These are phyloP conservation scores for Cybosia mesomella DNA, from an alignment of 2,888 invertebrate genomes.

Conservation along the genomic window DNA sequence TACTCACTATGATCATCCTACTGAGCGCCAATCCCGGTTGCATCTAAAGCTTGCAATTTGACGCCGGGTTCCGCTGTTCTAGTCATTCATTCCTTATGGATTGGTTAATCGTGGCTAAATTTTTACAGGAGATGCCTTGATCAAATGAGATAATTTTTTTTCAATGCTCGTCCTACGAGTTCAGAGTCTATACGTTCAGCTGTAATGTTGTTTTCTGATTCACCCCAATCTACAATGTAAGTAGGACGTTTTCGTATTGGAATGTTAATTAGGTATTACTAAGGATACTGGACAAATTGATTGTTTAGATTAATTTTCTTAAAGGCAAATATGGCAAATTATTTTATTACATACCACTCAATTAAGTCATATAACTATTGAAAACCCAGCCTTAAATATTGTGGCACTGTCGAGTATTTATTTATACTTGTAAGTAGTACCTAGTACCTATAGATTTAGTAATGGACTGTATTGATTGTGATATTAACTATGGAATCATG, in stretches of 20 bases:
- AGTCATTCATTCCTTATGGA: no score
- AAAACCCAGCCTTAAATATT: not conserved
- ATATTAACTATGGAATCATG: slow-evolving; percentile 32
- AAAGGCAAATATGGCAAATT: not conserved
- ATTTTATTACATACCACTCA: not conserved
- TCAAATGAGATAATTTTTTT: no score
- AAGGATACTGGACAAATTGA: not conserved
- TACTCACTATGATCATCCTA: no score
- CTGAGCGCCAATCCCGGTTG: no score
- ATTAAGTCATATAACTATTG: not conserved
- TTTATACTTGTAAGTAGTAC: not conserved
- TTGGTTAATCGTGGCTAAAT: no score
- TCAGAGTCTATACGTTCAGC: no score
- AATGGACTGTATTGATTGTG: slow-evolving; percentile 31
- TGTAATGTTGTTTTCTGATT: no score
- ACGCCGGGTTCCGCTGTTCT: no score
- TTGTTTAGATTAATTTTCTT: not conserved
- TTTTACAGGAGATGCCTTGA: no score
- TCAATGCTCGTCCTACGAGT: no score
- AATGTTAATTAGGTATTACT: not conserved
- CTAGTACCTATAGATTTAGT: not conserved
- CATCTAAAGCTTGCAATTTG: no score
- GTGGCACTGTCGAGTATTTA: not conserved
- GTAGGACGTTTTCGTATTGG: not conserved
- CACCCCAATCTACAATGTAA: no score